Base-by-base conservation (phyloP, 2,888 invertebrate species). In the Dasysyrphus tricinctus region DNA sequence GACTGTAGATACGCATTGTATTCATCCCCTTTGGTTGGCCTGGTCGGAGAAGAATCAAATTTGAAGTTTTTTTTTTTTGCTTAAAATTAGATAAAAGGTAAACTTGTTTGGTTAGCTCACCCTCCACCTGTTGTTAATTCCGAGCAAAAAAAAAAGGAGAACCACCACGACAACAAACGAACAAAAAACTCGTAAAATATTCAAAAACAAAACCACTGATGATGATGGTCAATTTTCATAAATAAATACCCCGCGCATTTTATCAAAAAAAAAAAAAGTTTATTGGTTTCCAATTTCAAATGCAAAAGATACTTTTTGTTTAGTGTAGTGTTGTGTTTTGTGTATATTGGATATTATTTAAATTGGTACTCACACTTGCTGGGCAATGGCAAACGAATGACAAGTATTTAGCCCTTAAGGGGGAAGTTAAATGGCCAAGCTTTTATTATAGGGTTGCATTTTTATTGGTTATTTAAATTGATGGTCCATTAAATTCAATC, bases 401-500 rank as follows among this genome's bases (percentile, higher is more conserved):
- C 49, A 37, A 69, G 69, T 16, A 54, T 69, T 54, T 69, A 54
- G 51, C 69, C 69, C 37, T 54, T n/a, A 24, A 24, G 24, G 24
- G 51, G 32, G 39, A 61, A 70, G 44, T 14, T 73, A 73, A 82
- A 78, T 73, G 67, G 24, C 67, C 42, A 16, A 73, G 59, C 67
- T 76, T 73, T 84, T 47, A 16, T 24, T 47, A 16, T 76, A 73
- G 59, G 61, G 57, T 44, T 74, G 61, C 61, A 77, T 54, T 19
- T 34, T 12, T 73, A 49, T 80, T 56, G 34, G 77, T 72, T 70
- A 73, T 77, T 69, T 73, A 63, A 77, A 78, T 78, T 81, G 81
- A 81, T 85, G 81, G 85, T n/a, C 76, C 39, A 78, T 81, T 85
- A 85, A 81, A 78, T 81, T 78, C 77, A 85, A 85, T 85, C 85